phyloP scores from a whole-genome alignment of 2,113 vertebrate species.

The Stictonetta naevosa region DNA sequence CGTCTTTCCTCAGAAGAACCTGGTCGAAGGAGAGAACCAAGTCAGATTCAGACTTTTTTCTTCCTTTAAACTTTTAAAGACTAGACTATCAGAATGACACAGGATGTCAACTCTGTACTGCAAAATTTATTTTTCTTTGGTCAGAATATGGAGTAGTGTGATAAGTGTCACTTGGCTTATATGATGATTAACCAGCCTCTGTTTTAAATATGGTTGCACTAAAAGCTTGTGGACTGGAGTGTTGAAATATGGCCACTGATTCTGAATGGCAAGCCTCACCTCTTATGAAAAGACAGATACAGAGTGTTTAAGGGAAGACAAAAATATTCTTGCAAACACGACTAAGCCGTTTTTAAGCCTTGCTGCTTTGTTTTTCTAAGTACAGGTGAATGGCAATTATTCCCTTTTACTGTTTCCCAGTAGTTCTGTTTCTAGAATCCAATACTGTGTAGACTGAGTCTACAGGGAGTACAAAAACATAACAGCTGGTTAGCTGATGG shows the following conservation, averaged over 20 bases:
- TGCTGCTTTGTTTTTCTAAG: background rate
- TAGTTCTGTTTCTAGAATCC: background rate
- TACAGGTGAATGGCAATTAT: background rate
- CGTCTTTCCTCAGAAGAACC: constrained; percentile 77
- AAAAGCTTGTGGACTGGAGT: background rate
- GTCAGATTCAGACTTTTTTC: background rate
- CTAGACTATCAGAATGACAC: background rate
- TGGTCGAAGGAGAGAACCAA: constrained; percentile 4
- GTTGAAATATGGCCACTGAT: background rate
- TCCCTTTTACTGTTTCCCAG: background rate
- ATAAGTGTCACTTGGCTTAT: background rate
- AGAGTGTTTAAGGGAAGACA: background rate
- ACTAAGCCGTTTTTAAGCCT: background rate
- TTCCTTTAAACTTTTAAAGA: background rate
- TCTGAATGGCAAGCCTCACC: background rate
- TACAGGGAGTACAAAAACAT: background rate
- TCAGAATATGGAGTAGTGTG: background rate
- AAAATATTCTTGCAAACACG: background rate
- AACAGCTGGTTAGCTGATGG: background rate
- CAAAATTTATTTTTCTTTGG: background rate
- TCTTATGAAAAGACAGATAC: background rate
- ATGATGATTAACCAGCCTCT: background rate
- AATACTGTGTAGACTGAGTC: background rate
- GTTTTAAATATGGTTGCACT: background rate
- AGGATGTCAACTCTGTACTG: background rate